Conservation (phyloP, 2,113 vertebrate species). For the Oriolus oriolus region DNA sequence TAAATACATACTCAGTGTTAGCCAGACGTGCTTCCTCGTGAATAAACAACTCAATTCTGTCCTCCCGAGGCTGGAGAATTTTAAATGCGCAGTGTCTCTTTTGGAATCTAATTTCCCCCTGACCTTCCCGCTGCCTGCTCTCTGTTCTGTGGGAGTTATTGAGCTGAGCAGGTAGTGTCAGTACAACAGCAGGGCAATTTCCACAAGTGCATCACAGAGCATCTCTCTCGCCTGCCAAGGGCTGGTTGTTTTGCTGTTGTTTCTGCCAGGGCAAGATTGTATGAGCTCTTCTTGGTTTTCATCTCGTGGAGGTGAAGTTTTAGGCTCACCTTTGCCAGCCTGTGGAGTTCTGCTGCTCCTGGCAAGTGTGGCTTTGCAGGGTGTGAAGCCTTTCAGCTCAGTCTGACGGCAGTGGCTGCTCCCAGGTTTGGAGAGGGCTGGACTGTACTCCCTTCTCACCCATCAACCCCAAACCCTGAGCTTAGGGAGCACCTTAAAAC, state of each 20-base stretch:
- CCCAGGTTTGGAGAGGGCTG: not conserved
- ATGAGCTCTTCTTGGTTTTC: not conserved
- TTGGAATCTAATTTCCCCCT: conserved; percentile 28
- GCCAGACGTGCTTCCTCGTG: conserved; percentile 25
- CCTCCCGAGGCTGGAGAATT: not conserved
- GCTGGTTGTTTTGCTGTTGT: not conserved
- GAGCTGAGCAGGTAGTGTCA: not conserved
- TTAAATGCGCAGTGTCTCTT: not conserved
- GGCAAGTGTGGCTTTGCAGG: not conserved
- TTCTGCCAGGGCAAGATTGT: not conserved
- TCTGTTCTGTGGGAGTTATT: not conserved
- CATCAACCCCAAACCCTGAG: not conserved
- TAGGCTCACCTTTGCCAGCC: not conserved
- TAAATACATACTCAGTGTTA: conserved; percentile 4
- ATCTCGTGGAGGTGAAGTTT: not conserved
- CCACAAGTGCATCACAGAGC: not conserved
- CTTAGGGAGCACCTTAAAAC: not conserved
- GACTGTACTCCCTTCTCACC: not conserved
- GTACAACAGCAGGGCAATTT: not conserved
- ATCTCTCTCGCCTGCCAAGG: not conserved
- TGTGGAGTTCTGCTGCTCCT: not conserved
- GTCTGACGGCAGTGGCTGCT: not conserved
- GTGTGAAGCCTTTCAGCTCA: not conserved
- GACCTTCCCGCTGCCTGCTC: not conserved
- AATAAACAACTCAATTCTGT: conserved; percentile 27